A percentile compares a stretch with the other conserved stretches of the same genome.
phyloP scores from a whole-genome alignment of 2,113 vertebrate species.

The Aspidoscelis tigris region DNA sequence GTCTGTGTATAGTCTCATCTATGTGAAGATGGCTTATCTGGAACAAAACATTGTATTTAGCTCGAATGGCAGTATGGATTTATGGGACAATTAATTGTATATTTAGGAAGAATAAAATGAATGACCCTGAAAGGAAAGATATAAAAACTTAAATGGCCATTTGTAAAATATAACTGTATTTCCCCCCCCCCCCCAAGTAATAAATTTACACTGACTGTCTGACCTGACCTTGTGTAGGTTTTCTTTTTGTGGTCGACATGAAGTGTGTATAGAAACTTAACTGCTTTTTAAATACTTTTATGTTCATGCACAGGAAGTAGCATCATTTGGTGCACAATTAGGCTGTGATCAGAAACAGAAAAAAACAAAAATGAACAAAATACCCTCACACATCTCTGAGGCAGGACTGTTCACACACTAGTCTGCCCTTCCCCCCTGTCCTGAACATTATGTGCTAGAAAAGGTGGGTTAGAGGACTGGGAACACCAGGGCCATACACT shows the following conservation, averaged over 20 bases:
- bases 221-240: background rate
- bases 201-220: background rate
- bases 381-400: too few relatives aligned
- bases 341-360: too few relatives aligned
- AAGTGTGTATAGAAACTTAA: too few relatives aligned
- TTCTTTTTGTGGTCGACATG: background rate
- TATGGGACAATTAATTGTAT: constrained; percentile 1
- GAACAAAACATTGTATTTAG: background rate
- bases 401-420: too few relatives aligned
- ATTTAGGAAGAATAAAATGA: background rate
- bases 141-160: background rate
- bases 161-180: background rate
- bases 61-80: background rate
- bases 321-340: too few relatives aligned
- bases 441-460: too few relatives aligned
- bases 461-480: too few relatives aligned
- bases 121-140: background rate
- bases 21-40: constrained; percentile 1
- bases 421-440: too few relatives aligned
- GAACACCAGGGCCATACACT: too few relatives aligned
- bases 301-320: too few relatives aligned
- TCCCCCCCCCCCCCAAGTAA: background rate
- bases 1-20: background rate
- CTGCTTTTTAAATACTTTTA: background rate
- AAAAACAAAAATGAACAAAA: too few relatives aligned